These are phyloP conservation scores for Caenorhabditis afra DNA, from an alignment of 2,888 invertebrate genomes.

Conservation along the genomic window DNA sequence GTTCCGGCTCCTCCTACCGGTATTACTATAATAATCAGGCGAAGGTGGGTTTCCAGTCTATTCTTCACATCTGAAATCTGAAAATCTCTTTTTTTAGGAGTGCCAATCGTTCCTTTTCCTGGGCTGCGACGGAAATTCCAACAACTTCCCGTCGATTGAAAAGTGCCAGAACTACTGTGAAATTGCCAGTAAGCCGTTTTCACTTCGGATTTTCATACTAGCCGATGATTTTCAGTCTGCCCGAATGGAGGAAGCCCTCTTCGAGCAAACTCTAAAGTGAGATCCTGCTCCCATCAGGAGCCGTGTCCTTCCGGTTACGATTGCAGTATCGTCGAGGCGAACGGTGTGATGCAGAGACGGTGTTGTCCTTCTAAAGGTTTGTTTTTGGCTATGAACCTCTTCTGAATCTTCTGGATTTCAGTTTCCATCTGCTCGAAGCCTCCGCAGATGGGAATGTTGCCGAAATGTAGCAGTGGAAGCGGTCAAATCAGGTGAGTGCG, in stretches of 20 bases:
- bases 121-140: constrained; percentile 74
- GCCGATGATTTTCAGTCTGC: constrained; percentile 65
- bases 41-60: constrained; percentile 42
- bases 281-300: constrained; percentile 64
- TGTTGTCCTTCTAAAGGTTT: constrained; percentile 72
- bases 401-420: constrained; percentile 22
- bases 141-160: constrained; percentile 72
- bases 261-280: constrained; percentile 66
- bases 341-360: constrained; percentile 64
- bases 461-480: constrained; percentile 66
- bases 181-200: constrained; percentile 63
- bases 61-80: background rate
- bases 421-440: constrained; percentile 68
- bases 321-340: constrained; percentile 68
- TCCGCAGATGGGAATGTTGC: constrained; percentile 68
- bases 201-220: background rate
- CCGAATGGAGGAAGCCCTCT: constrained; percentile 71
- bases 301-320: constrained; percentile 70
- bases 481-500: constrained; percentile 63
- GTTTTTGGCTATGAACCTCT: background rate
- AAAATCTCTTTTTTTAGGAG: constrained; percentile 43
- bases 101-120: constrained; percentile 71
- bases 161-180: constrained; percentile 72
- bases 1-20: constrained; percentile 66
- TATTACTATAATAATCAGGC: constrained; percentile 70